Evolutionary conservation across 2,113 vertebrate species (phyloP).

Genomic region (Natator depressus): DNA sequence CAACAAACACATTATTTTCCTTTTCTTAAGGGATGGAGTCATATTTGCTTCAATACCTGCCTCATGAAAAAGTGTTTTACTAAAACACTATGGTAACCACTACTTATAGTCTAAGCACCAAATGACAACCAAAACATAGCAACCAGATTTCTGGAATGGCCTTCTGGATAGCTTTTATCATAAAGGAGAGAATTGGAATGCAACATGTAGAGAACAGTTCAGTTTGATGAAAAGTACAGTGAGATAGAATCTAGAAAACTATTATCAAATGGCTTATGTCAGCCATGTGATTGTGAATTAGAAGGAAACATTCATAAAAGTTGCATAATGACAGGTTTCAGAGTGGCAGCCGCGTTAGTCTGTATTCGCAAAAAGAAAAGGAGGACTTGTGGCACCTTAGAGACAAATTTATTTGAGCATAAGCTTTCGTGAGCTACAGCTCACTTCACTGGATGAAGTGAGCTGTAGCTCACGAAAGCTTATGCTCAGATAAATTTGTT

Average conservation of each 20-base stretch:
- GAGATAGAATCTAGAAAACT: not conserved
- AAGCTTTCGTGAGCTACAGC: too few species aligned
- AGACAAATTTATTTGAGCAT: too few species aligned
- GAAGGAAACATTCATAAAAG: not conserved
- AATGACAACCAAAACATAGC: constrained; percentile 28
- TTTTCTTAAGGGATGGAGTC: constrained; percentile 36
- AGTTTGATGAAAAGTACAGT: not conserved
- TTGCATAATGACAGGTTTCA: too few species aligned
- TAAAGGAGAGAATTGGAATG: not conserved
- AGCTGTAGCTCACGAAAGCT: too few species aligned
- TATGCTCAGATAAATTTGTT: too few species aligned
- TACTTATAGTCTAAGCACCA: not conserved
- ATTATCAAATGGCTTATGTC: not conserved
- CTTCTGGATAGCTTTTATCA: constrained; percentile 30
- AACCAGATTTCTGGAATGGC: constrained; percentile 49
- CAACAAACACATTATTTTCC: not conserved
- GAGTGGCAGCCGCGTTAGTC: too few species aligned
- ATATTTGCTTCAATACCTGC: constrained; percentile 6
- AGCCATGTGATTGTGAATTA: not conserved
- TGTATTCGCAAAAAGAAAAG: too few species aligned
- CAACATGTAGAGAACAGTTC: not conserved
- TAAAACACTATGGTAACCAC: constrained; percentile 39
- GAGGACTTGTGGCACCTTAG: too few species aligned
- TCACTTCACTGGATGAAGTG: too few species aligned
- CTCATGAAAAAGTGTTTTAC: constrained; percentile 58